A percentile compares a stretch with the other conserved stretches of the same genome.
phyloP scores from a whole-genome alignment of 2,113 vertebrate genomes.

The Tapirus terrestris region DNA sequence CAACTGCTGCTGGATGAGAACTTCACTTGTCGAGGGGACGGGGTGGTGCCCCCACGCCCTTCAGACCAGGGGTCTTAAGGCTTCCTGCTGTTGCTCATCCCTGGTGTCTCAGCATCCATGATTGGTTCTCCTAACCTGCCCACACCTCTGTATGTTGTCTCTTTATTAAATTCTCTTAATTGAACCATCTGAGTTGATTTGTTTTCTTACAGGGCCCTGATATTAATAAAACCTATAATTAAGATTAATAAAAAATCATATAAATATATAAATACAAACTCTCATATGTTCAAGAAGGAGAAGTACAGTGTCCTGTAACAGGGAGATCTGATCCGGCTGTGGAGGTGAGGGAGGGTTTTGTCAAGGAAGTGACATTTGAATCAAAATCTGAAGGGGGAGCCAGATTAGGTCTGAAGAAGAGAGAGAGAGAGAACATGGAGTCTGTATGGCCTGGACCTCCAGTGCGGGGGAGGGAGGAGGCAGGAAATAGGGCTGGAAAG shows the following conservation, averaged over 20 bases:
- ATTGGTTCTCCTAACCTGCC: not conserved
- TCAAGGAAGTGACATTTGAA: slow-evolving; percentile 1
- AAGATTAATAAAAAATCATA: not conserved
- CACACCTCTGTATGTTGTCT: not conserved
- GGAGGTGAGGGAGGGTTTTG: not conserved
- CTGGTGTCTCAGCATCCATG: not conserved
- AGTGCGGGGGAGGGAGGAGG: not conserved
- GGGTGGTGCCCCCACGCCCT: not conserved
- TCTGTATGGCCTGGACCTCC: not conserved
- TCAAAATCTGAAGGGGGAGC: not conserved
- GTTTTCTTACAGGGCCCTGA: not conserved
- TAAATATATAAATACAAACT: not conserved
- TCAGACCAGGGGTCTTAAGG: not conserved
- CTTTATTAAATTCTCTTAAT: not conserved
- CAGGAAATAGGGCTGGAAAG: not conserved
- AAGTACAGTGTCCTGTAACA: not conserved
- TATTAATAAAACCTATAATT: not conserved
- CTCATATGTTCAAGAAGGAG: not conserved
- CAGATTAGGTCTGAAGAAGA: not conserved
- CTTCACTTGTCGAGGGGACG: not conserved
- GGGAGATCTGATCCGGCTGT: not conserved
- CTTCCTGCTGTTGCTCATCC: not conserved
- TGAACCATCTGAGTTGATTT: not conserved
- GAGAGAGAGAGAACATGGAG: not conserved
- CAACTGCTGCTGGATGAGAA: not conserved